Percentiles rank a stretch among this genome's conserved stretches.
Conservation (phyloP, 1,140 invertebrate genomes). For the Lutraria rhynchaena region DNA sequence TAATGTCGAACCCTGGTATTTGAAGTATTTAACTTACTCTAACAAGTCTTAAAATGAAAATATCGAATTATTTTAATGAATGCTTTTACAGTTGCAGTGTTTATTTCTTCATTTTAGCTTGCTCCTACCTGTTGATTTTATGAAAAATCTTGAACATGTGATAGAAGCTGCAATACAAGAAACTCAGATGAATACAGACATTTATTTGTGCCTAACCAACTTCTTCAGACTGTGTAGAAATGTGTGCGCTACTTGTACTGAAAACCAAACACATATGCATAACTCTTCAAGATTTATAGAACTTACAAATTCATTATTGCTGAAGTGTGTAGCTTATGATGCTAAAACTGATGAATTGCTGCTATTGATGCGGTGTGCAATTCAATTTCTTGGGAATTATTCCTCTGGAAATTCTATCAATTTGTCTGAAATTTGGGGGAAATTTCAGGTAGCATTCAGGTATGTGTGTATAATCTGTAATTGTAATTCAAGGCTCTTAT, state of each 20-base stretch:
- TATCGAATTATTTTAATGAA: no score
- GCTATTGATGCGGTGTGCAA: conserved; percentile 31
- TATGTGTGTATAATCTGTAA: conserved; percentile 2
- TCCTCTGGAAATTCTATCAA: conserved; percentile 35
- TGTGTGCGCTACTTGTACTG: conserved; percentile 14
- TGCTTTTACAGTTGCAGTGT: no score
- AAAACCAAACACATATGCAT: conserved; percentile 22
- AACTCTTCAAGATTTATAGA: conserved; percentile 19
- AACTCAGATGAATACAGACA: not conserved
- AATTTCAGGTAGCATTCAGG: conserved; percentile 24
- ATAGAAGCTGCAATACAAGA: not conserved
- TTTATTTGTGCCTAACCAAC: conserved; percentile 21
- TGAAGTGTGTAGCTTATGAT: not conserved
- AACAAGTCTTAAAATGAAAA: no score
- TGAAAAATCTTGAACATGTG: not conserved
- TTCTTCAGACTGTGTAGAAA: conserved; percentile 49
- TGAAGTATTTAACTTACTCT: no score
- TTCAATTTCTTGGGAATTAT: conserved; percentile 52
- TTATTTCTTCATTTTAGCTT: no score
- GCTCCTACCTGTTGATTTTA: not conserved
- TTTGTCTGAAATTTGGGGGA: conserved; percentile 8
- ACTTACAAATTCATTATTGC: conserved; percentile 1
- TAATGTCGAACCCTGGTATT: no score
- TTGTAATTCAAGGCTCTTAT: not conserved
- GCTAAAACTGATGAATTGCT: conserved; percentile 17